Base-by-base conservation (phyloP, 1,140 invertebrate species). In the Prorops nasuta region DNA sequence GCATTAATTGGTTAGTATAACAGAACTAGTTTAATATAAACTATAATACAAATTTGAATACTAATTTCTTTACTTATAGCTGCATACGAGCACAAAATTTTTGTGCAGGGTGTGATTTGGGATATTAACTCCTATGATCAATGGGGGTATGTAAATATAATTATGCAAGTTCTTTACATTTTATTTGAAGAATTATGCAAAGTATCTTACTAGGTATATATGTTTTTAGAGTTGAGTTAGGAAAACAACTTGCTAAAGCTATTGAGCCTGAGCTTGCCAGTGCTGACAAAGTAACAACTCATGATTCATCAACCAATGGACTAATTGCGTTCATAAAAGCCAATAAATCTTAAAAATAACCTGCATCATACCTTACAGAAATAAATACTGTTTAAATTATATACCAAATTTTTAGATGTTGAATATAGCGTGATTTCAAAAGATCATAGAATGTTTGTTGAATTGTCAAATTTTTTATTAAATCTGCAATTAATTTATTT, bases 81-180 rank as follows among this genome's bases (percentile, higher is more conserved):
- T 16, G 85, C 94, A 72, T 99, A 99, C 74, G 97, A 99, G 76
- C 94, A 98, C 71, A 99, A 99, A 78, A 99, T 99, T 60, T 99
- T 99, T 80, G 87, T 89, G 2, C 97, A 99, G 79, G 97, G 97
- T 47, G 85, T 96, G 12, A 94, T 99, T 63, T 99, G 98, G 98
- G 91, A 98, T 73, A 98, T 99, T 64, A 99, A 99, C 76, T 98
- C 96, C 0, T 99, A 90, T 77, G 98, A 99, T 81, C 98, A 99
- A 76, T 99, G 96, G 96, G 98, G 97, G 89, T 91, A 81, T 80
- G 82, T 78, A 47, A 15, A 36, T 44, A 51, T 43, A 21, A 54
- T 35, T 44, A 42, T 49, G 31, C 6, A 36, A 44, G 3, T 21
- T 43, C 21, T 41, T 49, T 48, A 48, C 44, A 14, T 49, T 39